Percentiles rank a stretch among this genome's conserved stretches.
Conservation (phyloP, 2,113 vertebrate genomes). For the Synodontis membranacea region DNA sequence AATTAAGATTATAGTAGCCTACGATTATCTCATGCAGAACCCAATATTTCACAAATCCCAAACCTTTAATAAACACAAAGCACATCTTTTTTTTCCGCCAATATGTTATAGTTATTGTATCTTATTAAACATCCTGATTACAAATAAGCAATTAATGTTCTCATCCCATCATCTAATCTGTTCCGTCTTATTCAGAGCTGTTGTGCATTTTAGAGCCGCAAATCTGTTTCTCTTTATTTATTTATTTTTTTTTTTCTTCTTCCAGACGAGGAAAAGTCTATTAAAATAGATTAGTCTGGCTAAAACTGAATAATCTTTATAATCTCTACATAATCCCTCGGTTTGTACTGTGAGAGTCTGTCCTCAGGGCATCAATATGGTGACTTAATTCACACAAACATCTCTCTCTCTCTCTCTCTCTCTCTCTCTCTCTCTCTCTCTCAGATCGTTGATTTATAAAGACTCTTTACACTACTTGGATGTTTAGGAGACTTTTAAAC, state of each 20-base stretch:
- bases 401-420: slow-evolving; percentile 19
- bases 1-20: too few relatives aligned
- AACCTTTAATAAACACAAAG: not conserved
- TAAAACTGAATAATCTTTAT: slow-evolving; percentile 73
- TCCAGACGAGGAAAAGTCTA: slow-evolving; percentile 62
- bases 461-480: slow-evolving; percentile 46
- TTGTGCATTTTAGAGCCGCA: slow-evolving; percentile 65
- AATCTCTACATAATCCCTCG: slow-evolving; percentile 73
- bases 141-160: slow-evolving; percentile 1
- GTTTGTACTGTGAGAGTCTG: slow-evolving; percentile 76
- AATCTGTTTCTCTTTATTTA: slow-evolving; percentile 70
- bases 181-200: slow-evolving; percentile 62
- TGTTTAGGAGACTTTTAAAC: not conserved
- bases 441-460: slow-evolving; percentile 10
- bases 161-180: slow-evolving; percentile 57
- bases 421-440: slow-evolving; percentile 25
- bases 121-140: not conserved
- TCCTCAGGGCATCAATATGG: slow-evolving; percentile 78
- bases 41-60: not conserved
- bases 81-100: not conserved
- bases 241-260: slow-evolving; percentile 65
- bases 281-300: slow-evolving; percentile 66
- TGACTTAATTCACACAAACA: slow-evolving; percentile 68
- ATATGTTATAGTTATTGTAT: not conserved
- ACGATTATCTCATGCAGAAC: not conserved